phyloP scores from a whole-genome alignment of 2,113 vertebrate genomes.

The Cyprinodon tularosa region DNA sequence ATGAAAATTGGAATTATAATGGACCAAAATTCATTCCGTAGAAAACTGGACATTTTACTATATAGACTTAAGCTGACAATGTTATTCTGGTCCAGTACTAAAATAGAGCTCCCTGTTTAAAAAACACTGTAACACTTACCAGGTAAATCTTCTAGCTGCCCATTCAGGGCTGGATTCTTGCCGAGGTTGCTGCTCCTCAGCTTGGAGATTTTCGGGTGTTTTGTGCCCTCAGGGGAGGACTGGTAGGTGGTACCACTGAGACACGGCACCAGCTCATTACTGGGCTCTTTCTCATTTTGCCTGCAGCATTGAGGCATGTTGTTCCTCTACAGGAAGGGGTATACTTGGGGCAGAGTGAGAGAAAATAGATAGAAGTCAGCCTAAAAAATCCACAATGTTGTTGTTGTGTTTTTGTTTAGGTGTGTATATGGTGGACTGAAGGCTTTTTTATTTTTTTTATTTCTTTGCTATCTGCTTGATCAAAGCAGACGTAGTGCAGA shows the following conservation, averaged over 20 bases:
- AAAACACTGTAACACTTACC: neutral
- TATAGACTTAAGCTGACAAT: too few relatives aligned
- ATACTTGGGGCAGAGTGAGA: neutral
- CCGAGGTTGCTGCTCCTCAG: slow-evolving; percentile 14
- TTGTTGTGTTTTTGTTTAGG: neutral
- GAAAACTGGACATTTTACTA: too few relatives aligned
- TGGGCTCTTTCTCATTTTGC: slow-evolving; percentile 34
- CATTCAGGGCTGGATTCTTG: slow-evolving; percentile 2
- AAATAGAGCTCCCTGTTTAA: too few relatives aligned
- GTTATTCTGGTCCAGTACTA: too few relatives aligned
- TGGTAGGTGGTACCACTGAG: slow-evolving; percentile 35
- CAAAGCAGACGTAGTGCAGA: slow-evolving; percentile 60
- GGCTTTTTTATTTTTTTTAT: neutral
- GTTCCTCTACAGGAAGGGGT: neutral
- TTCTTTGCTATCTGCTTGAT: slow-evolving; percentile 52
- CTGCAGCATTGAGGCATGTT: slow-evolving; percentile 41
- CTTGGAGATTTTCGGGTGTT: slow-evolving; percentile 17
- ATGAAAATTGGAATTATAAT: too few relatives aligned
- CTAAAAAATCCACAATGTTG: neutral
- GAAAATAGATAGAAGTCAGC: neutral
- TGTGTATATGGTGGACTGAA: slow-evolving; percentile 15
- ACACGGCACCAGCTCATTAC: slow-evolving; percentile 59
- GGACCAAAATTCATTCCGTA: too few relatives aligned
- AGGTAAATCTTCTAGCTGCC: neutral
- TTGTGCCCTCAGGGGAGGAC: slow-evolving; percentile 20